phyloP scores from a whole-genome alignment of 2,113 vertebrate species.

The Pseudolaguvia tuberculata region DNA sequence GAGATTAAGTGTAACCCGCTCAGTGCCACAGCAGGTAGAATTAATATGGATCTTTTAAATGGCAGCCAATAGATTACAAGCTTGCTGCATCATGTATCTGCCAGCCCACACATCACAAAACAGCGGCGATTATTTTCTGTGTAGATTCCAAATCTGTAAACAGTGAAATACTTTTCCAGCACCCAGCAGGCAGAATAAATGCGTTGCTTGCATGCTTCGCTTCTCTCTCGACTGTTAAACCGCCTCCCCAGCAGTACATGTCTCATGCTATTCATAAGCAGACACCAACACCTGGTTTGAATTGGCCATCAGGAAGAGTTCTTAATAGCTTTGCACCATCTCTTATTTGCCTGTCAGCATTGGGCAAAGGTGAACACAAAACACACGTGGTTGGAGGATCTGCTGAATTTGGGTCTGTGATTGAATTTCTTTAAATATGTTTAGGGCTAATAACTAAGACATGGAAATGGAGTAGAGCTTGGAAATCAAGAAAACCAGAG shows the following conservation, averaged over 20 bases:
- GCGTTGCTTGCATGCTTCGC: background rate
- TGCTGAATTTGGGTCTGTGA: background rate
- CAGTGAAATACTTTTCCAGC: background rate
- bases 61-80: background rate
- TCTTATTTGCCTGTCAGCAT: conserved; percentile 46
- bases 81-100: background rate
- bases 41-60: background rate
- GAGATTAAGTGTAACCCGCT: background rate
- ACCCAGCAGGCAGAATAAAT: background rate
- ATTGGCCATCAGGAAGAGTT: conserved; percentile 57
- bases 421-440: background rate
- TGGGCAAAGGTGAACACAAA: conserved; percentile 18
- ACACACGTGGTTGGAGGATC: background rate
- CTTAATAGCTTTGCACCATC: conserved; percentile 31
- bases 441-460: conserved; percentile 2
- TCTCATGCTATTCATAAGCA: conserved; percentile 39
- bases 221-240: conserved; percentile 7
- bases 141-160: background rate
- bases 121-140: background rate
- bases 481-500: conserved; percentile 10
- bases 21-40: background rate
- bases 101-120: conserved; percentile 12
- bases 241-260: conserved; percentile 42
- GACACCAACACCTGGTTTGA: conserved; percentile 59
- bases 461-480: background rate